These are phyloP conservation scores for Meghimatium bilineatum DNA, from an alignment of 2,888 invertebrate genomes.

Conservation along the genomic window DNA sequence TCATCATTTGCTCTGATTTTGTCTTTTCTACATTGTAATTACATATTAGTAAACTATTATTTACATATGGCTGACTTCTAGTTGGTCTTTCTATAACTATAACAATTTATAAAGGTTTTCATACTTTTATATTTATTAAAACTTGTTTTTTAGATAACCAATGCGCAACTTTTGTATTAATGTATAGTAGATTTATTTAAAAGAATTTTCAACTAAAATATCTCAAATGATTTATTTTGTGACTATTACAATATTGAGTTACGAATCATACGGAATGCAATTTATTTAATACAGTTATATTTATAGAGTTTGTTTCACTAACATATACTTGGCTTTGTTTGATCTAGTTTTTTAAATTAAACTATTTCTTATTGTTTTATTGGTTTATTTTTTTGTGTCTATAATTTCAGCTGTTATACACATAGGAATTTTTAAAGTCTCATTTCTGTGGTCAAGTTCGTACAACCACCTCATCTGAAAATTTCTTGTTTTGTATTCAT, in stretches of 20 bases:
- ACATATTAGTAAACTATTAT: background rate
- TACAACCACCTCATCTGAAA: background rate
- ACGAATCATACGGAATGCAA: background rate
- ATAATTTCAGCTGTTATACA: background rate
- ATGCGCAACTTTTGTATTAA: conserved; percentile 6
- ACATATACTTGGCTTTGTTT: background rate
- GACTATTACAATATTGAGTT: background rate
- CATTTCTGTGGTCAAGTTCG: background rate
- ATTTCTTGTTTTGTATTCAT: background rate
- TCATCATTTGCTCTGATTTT: background rate
- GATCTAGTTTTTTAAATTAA: background rate
- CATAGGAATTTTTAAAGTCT: background rate
- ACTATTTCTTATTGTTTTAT: background rate
- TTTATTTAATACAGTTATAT: background rate
- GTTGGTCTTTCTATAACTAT: background rate
- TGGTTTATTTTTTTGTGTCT: background rate
- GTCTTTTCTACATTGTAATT: background rate
- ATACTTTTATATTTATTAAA: background rate
- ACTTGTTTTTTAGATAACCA: background rate
- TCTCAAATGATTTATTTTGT: background rate
- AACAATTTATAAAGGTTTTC: background rate
- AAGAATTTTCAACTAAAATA: background rate
- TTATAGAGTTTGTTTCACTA: background rate
- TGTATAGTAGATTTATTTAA: background rate
- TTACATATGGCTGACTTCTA: background rate